These are phyloP conservation scores for Panthera tigris DNA, from an alignment of 2,113 vertebrate genomes.

Conservation along the genomic window DNA sequence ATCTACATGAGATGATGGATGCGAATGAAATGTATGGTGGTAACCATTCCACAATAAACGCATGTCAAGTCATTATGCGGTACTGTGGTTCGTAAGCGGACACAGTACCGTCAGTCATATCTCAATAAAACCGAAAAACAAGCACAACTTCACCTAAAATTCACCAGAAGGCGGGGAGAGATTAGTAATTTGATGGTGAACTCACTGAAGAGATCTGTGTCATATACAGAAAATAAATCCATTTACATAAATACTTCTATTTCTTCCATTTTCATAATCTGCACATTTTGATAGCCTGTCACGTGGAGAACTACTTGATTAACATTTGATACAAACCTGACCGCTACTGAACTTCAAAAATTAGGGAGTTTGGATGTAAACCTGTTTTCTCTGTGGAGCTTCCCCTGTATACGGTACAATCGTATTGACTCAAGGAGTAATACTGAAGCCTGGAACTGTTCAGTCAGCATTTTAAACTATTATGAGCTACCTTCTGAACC, in stretches of 20 bases:
- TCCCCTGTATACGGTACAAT: constrained; percentile 49
- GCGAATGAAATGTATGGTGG: not conserved
- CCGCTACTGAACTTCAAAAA: constrained; percentile 66
- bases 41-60: not conserved
- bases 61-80: not conserved
- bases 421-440: constrained; percentile 85
- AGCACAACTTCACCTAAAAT: constrained; percentile 26
- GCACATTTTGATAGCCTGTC: not conserved
- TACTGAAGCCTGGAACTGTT: constrained; percentile 87
- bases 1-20: not conserved
- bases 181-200: not conserved
- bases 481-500: constrained; percentile 93
- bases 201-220: not conserved
- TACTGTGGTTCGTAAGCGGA: not conserved
- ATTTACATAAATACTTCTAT: not conserved
- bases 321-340: constrained; percentile 41
- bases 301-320: not conserved
- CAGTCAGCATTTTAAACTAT: constrained; percentile 94
- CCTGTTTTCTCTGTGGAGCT: constrained; percentile 76
- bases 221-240: not conserved
- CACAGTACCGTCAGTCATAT: not conserved
- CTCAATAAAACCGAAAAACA: constrained; percentile 19
- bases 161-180: constrained; percentile 4
- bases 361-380: constrained; percentile 68
- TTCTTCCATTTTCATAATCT: constrained; percentile 28